Conservation (phyloP, 2,797 vertebrate species). For the Oreortyx pictus region DNA sequence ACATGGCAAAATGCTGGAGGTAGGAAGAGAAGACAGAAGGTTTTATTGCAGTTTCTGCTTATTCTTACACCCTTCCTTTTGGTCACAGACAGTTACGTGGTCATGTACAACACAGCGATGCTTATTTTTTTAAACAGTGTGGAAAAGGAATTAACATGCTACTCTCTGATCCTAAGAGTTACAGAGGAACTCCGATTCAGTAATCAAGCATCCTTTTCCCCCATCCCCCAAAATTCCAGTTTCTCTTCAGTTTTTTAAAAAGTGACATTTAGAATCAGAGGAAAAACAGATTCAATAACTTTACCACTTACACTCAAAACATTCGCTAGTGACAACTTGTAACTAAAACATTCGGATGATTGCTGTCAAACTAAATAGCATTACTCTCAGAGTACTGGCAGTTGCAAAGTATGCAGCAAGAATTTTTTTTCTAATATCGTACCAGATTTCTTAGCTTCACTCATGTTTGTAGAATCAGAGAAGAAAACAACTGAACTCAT, state of each 20-base stretch:
- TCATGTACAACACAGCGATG: not conserved
- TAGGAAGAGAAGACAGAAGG: not conserved
- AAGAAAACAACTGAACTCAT: not conserved
- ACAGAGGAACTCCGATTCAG: not conserved
- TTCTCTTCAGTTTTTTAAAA: not conserved
- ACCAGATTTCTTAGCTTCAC: not conserved
- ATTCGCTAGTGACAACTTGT: accelerated
- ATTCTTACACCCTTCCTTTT: not conserved
- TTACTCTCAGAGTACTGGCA: not conserved
- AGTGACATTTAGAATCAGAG: not conserved
- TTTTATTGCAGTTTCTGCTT: not conserved
- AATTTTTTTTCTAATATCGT: not conserved
- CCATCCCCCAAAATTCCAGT: not conserved
- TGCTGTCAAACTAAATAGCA: not conserved
- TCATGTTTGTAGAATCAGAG: not conserved
- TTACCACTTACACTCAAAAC: not conserved
- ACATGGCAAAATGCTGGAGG: not conserved
- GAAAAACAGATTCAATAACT: not conserved
- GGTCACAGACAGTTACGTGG: not conserved
- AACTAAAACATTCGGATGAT: not conserved
- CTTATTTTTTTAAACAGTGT: not conserved
- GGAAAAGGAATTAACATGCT: not conserved
- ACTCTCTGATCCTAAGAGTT: not conserved
- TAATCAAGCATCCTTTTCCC: not conserved
- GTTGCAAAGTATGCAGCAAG: not conserved